These are phyloP conservation scores for Raja brachyura DNA, from an alignment of 2,113 vertebrate species.

Conservation along the genomic window DNA sequence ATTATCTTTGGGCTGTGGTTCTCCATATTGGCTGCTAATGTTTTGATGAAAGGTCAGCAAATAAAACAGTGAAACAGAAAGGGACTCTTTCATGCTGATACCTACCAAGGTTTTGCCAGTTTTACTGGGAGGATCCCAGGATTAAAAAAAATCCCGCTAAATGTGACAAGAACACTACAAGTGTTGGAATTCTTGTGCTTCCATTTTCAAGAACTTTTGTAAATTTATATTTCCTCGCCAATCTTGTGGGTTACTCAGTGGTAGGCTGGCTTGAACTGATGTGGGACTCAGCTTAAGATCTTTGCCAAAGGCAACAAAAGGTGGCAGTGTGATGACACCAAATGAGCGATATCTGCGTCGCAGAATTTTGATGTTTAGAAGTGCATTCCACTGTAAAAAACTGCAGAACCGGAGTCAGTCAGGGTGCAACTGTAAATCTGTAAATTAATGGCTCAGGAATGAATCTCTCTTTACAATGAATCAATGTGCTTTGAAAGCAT, in stretches of 20 bases:
- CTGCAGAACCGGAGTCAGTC: conserved; percentile 15
- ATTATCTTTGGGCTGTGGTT: not conserved
- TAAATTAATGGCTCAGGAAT: conserved; percentile 17
- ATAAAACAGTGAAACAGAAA: not conserved
- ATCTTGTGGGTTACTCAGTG: not conserved
- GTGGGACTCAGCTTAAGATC: not conserved
- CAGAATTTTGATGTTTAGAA: not conserved
- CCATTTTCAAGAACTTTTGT: not conserved
- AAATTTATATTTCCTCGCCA: not conserved
- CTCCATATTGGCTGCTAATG: not conserved
- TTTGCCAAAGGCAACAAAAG: not conserved
- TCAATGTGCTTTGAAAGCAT: conserved; percentile 10
- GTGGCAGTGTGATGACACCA: not conserved
- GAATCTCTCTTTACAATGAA: conserved; percentile 8
- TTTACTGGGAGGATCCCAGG: too few species aligned
- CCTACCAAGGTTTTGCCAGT: not conserved
- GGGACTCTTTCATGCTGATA: not conserved
- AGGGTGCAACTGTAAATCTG: conserved; percentile 17
- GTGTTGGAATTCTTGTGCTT: not conserved
- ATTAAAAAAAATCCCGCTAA: not conserved
- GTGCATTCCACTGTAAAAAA: not conserved
- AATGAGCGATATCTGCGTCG: not conserved
- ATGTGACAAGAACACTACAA: not conserved
- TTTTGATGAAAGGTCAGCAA: not conserved
- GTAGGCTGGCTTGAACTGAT: not conserved